Percentiles rank a stretch among this genome's conserved stretches.
Evolutionary conservation across 2,113 vertebrate species (phyloP).

Genomic region (Caranx ignobilis): DNA sequence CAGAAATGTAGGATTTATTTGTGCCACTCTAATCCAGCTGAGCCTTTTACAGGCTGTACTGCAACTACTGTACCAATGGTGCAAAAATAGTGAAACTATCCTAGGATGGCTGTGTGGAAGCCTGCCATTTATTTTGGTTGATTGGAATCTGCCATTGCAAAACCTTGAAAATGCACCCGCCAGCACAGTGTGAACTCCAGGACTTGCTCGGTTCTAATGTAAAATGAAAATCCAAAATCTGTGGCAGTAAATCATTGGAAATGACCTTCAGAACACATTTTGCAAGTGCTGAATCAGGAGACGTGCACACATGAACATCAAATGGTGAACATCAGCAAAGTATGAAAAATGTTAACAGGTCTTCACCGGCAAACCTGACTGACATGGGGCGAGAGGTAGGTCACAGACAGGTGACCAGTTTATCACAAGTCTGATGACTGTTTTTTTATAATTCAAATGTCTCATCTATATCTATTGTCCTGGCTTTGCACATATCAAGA

Average conservation of each 20-base stretch:
- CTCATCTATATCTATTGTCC: not conserved
- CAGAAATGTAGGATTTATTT: not conserved
- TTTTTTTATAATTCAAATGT: not conserved
- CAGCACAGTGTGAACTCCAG: conserved; percentile 6
- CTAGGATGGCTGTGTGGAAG: not conserved
- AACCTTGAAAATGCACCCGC: conserved; percentile 10
- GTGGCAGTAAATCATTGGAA: too few relatives aligned
- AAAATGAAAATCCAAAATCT: too few relatives aligned
- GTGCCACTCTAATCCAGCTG: not conserved
- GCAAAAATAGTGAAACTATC: not conserved
- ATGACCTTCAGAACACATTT: too few relatives aligned
- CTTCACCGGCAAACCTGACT: too few relatives aligned
- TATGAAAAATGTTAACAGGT: too few relatives aligned
- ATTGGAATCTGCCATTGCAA: conserved; percentile 21
- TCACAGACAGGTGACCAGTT: too few relatives aligned
- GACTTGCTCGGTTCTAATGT: not conserved
- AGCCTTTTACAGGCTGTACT: not conserved
- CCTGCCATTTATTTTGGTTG: conserved; percentile 11
- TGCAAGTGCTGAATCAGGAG: too few relatives aligned
- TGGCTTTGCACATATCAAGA: not conserved
- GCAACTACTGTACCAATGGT: not conserved
- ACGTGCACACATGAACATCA: too few relatives aligned
- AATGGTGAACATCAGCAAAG: too few relatives aligned
- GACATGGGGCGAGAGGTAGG: too few relatives aligned
- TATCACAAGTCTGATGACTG: too few relatives aligned